Percentiles rank a stretch among this genome's conserved stretches.
Conservation (phyloP, 2,113 vertebrate species). For the Brienomyrus brachyistius region DNA sequence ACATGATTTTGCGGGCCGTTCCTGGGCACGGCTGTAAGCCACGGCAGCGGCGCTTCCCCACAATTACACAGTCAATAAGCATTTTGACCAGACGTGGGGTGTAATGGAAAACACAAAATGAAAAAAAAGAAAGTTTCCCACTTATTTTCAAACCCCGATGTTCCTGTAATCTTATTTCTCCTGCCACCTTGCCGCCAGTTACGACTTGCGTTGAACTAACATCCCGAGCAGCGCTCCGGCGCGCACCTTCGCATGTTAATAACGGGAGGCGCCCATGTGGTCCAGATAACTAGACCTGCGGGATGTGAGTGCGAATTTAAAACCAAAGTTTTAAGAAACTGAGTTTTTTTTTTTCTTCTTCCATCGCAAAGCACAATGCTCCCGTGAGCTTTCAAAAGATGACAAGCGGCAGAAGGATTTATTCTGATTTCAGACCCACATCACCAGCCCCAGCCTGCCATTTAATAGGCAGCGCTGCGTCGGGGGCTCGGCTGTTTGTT, state of each 20-base stretch:
- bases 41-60: not conserved
- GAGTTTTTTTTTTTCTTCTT: conserved; percentile 22
- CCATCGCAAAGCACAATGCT: conserved; percentile 18
- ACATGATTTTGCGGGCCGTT: not conserved
- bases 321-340: conserved; percentile 24
- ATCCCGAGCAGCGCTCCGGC: not conserved
- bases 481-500: conserved; percentile 54
- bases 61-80: not conserved
- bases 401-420: conserved; percentile 34
- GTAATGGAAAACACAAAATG: not conserved
- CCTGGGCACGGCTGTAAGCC: not conserved
- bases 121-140: not conserved
- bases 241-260: not conserved
- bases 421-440: conserved; percentile 26
- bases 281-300: conserved; percentile 8
- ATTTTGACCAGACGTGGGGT: not conserved
- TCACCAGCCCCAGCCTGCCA: conserved; percentile 27
- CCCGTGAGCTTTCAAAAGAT: conserved; percentile 21
- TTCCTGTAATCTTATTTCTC: not conserved
- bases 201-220: not conserved
- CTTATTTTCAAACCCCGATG: not conserved
- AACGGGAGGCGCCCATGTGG: not conserved
- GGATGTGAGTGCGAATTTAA: not conserved
- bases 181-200: not conserved
- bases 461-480: conserved; percentile 42